Conservation (phyloP, 53 echinoderm and acorn worm species). For the Stichopus horrens region DNA sequence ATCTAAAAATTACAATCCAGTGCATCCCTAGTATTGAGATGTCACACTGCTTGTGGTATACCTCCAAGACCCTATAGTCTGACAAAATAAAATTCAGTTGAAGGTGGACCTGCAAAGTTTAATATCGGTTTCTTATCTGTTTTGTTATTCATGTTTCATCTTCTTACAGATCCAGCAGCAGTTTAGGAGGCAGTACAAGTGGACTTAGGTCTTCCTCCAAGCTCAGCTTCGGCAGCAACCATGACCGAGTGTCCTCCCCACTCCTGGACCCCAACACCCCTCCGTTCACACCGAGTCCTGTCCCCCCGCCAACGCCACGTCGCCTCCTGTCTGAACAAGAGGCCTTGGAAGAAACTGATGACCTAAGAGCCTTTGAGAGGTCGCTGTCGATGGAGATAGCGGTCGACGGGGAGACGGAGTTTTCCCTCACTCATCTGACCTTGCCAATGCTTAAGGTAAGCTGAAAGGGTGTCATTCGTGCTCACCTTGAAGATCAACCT, state of each 20-base stretch:
- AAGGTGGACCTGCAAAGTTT: background rate
- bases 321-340: conserved; percentile 81
- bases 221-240: conserved; percentile 57
- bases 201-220: conserved; percentile 48
- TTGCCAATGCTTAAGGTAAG: conserved; percentile 84
- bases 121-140: background rate
- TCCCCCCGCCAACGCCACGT: conserved; percentile 56
- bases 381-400: conserved; percentile 79
- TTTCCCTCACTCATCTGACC: conserved; percentile 88
- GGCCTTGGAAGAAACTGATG: conserved; percentile 89
- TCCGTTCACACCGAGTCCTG: conserved; percentile 60
- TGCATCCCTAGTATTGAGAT: no score
- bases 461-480: background rate
- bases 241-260: conserved; percentile 1
- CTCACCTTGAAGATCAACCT: background rate
- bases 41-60: no score
- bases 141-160: background rate
- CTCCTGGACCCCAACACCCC: conserved; percentile 39
- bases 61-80: no score
- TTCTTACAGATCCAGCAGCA: conserved; percentile 56
- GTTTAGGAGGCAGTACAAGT: conserved; percentile 61
- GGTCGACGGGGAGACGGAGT: conserved; percentile 67
- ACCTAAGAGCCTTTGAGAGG: conserved; percentile 88
- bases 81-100: no score
- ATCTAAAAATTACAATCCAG: no score